Conservation (phyloP, 2,797 vertebrate species). For the Sebastolobus altivelis region DNA sequence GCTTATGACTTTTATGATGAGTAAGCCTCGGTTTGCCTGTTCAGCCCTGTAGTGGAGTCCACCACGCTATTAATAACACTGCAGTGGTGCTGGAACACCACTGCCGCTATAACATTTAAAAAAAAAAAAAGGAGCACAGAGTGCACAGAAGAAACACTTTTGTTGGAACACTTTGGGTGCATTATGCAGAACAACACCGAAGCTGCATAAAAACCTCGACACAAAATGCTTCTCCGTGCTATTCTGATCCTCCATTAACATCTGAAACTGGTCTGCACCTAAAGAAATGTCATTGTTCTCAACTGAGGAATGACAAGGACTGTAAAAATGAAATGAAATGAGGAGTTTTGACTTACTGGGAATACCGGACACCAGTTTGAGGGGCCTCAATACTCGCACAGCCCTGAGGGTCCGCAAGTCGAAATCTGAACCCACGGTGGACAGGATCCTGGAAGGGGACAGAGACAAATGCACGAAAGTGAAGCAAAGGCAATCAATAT, state of each 20-base stretch:
- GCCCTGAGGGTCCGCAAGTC: conserved; percentile 95
- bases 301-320: neutral
- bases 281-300: neutral
- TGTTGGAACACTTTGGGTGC: conserved; percentile 54
- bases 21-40: conserved; percentile 63
- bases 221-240: conserved; percentile 24
- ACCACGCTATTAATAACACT: conserved; percentile 71
- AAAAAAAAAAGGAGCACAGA: conserved; percentile 54
- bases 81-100: conserved; percentile 62
- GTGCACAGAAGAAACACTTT: conserved; percentile 59
- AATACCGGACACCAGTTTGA: conserved; percentile 97
- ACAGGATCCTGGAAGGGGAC: conserved; percentile 88
- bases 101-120: conserved; percentile 62
- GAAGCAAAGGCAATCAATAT: conserved; percentile 58
- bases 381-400: conserved; percentile 92
- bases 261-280: neutral
- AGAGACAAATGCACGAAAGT: conserved; percentile 58
- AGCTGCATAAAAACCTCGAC: conserved; percentile 49
- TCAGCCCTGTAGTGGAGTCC: conserved; percentile 57
- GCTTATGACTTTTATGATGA: conserved; percentile 62
- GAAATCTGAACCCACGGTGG: conserved; percentile 93
- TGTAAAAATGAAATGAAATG: neutral
- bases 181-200: conserved; percentile 61
- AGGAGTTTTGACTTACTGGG: conserved; percentile 87
- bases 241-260: conserved; percentile 42